Base-by-base conservation (phyloP, 2,888 invertebrate species). In the Caenorhabditis imperialis region DNA sequence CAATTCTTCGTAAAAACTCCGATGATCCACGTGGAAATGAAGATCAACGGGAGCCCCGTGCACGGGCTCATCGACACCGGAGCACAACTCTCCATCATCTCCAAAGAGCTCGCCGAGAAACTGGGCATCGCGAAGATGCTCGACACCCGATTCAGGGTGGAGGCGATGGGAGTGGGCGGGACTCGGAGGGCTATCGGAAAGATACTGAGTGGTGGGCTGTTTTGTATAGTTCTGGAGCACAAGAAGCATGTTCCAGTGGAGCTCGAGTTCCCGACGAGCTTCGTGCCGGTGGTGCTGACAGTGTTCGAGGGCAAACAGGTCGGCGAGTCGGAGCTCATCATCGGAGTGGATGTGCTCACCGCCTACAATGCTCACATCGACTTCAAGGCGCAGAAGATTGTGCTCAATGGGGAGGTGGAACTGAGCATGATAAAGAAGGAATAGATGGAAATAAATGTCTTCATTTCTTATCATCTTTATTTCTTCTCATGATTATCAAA, bases 1-100 rank as follows among this genome's bases (percentile, higher is more conserved):
- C 57, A 63, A 8, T 72, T 63, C 40, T 72, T 72, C 20, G 47
- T 72, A 2, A 58, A 63, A 54, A 47, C 72, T 10, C 58, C 72
- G 8, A 12, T 63, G 53, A 38, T 53, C 5, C 55, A 51, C 45
- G 23, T 72, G 6, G 30, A 63, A 20, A 5, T 72, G 20, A 25
- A 23, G 16, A 45, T 72, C 1, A 58, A 63, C 22, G 48, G 42
- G 6, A 6, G 10, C 0, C 22, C 22, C n/a, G 25, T 63, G 12
- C 53, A 23, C 3, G 55, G 50, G 12, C 25, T 72, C 0, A 27
- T 72, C 10, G 72, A 72, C 33, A 72, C 72, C 8, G 54, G 70
- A 0, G 72, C 72, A 3, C 72, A 72, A 58, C 16, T 72, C 16
- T 58, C 72, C 0, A 58, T 72, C 0, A 63, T 72, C 30, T 47